phyloP scores from a whole-genome alignment of 2,888 invertebrate genomes.

The Oxycera nigricornis region DNA sequence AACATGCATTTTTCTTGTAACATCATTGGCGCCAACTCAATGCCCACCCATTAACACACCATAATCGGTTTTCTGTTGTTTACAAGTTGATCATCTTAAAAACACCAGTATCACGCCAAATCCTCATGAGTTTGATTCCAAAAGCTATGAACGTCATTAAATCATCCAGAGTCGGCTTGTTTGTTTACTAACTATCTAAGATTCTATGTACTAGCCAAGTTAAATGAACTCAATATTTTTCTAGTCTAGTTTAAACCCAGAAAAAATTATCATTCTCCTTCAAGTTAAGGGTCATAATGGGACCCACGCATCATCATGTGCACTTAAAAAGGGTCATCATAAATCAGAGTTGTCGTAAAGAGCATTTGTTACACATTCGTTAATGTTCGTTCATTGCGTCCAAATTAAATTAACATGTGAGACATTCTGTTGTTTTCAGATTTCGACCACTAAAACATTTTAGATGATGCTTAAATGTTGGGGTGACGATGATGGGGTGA shows the following conservation, averaged over 20 bases:
- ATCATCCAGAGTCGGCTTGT: background rate
- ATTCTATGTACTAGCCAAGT: background rate
- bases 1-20: too few species aligned
- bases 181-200: background rate
- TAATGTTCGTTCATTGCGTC: background rate
- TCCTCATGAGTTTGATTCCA: background rate
- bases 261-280: background rate
- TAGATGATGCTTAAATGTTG: background rate
- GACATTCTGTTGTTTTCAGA: background rate
- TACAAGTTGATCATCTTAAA: background rate
- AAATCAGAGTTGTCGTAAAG: slow-evolving; percentile 43
- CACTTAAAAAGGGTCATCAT: slow-evolving; percentile 41
- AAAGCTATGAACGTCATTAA: background rate
- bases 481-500: background rate
- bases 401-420: background rate
- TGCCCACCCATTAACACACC: background rate
- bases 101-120: background rate
- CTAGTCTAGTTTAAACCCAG: background rate
- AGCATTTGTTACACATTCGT: slow-evolving; percentile 5
- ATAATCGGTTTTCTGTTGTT: background rate
- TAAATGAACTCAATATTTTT: background rate
- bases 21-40: too few species aligned
- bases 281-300: slow-evolving; percentile 25
- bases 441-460: background rate
- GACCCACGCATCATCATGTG: slow-evolving; percentile 31